These are phyloP conservation scores for Agrotis clavis DNA, from an alignment of 2,888 invertebrate species.

Conservation along the genomic window DNA sequence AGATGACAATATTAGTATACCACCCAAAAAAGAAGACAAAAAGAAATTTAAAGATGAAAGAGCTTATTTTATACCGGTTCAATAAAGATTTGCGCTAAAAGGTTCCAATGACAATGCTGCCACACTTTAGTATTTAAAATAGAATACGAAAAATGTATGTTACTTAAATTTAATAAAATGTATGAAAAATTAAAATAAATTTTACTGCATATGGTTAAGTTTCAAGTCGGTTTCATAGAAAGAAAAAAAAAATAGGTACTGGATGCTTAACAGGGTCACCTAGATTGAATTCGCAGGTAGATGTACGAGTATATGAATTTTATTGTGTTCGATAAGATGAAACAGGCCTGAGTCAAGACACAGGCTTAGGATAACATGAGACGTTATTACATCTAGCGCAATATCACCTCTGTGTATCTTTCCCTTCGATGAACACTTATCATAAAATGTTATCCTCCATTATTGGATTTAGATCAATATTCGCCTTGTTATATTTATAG, in stretches of 20 bases:
- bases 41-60: conserved; percentile 14
- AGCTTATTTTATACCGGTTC: conserved; percentile 46
- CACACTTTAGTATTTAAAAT: background rate
- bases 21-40: background rate
- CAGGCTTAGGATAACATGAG: too few relatives aligned
- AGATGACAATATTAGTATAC: background rate
- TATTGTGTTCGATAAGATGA: background rate
- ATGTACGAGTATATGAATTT: background rate
- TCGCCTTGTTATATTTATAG: background rate
- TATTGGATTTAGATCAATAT: background rate
- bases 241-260: too few relatives aligned
- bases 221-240: too few relatives aligned
- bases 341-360: background rate
- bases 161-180: conserved; percentile 5
- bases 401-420: background rate
- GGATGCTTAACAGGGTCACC: too few relatives aligned
- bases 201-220: too few relatives aligned
- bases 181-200: background rate
- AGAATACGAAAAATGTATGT: background rate
- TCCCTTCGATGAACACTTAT: background rate
- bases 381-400: too few relatives aligned
- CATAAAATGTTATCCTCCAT: background rate
- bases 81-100: conserved; percentile 62
- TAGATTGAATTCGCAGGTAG: background rate
- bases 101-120: background rate